A percentile compares a stretch with the other conserved stretches of the same genome.
These are phyloP conservation scores for Malurus elegans DNA, from an alignment of 2,113 vertebrate species.

Conservation along the genomic window DNA sequence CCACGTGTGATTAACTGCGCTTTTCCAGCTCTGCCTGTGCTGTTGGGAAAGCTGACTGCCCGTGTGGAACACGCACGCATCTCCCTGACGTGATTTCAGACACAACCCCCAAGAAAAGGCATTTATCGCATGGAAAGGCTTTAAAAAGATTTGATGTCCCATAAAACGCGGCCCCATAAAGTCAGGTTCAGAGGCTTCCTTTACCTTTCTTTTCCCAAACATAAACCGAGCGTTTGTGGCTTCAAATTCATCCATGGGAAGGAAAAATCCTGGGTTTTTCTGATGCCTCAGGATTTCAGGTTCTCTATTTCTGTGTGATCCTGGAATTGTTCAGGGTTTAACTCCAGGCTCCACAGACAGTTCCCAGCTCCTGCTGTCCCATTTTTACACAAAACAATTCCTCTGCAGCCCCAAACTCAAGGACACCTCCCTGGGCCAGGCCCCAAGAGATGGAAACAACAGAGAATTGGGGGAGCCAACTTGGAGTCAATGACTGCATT, in stretches of 20 bases:
- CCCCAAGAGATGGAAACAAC: too few species aligned
- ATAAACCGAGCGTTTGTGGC: neutral
- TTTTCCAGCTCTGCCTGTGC: neutral
- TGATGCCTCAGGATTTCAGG: too few species aligned
- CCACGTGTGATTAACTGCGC: neutral
- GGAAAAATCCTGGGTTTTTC: neutral
- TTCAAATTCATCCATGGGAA: accelerated
- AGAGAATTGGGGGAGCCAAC: too few species aligned
- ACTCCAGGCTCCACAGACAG: too few species aligned
- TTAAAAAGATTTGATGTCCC: neutral
- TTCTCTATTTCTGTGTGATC: too few species aligned
- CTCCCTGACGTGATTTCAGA: neutral
- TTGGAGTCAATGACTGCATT: too few species aligned
- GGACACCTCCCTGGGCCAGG: too few species aligned
- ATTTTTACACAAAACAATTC: too few species aligned
- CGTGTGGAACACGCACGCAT: accelerated
- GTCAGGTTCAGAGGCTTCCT: neutral
- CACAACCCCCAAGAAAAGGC: neutral
- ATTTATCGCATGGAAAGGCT: neutral
- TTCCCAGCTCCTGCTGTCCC: too few species aligned
- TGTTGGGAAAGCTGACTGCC: neutral
- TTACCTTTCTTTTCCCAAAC: neutral
- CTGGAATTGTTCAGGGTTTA: too few species aligned
- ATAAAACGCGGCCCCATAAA: neutral
- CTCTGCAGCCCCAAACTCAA: too few species aligned